Percentiles rank a stretch among this genome's conserved stretches.
Conservation (phyloP, 2,113 vertebrate species). For the Fulmarus glacialis region DNA sequence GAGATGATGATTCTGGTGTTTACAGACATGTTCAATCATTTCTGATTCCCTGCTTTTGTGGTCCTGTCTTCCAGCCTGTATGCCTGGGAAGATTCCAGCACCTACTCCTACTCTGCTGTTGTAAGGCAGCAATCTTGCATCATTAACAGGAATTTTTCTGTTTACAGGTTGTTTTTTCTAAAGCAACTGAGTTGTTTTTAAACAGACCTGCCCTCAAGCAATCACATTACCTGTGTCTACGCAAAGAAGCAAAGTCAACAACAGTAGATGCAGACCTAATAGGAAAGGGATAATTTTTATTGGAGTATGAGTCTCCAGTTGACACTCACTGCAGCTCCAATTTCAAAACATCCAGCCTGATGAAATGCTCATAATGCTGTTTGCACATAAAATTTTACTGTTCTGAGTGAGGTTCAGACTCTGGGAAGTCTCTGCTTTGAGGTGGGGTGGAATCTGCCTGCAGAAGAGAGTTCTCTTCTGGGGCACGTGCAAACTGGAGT, state of each 20-base stretch:
- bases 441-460: not conserved
- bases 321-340: not conserved
- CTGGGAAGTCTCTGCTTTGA: not conserved
- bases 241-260: not conserved
- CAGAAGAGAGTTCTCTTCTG: not conserved
- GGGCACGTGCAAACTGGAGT: not conserved
- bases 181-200: not conserved
- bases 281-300: not conserved
- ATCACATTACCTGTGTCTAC: not conserved
- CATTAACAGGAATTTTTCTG: not conserved
- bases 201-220: not conserved
- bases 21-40: not conserved
- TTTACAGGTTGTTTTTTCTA: not conserved
- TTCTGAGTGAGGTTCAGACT: not conserved
- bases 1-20: not conserved
- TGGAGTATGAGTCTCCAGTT: not conserved
- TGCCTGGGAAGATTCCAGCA: not conserved
- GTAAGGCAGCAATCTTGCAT: not conserved
- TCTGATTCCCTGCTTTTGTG: not conserved
- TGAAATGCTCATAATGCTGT: not conserved
- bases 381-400: not conserved
- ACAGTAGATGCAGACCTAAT: not conserved
- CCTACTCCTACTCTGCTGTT: not conserved
- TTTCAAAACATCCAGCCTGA: not conserved
- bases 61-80: not conserved